Base-by-base conservation (phyloP, 2,888 invertebrate genomes). In the Philereme transversata region DNA sequence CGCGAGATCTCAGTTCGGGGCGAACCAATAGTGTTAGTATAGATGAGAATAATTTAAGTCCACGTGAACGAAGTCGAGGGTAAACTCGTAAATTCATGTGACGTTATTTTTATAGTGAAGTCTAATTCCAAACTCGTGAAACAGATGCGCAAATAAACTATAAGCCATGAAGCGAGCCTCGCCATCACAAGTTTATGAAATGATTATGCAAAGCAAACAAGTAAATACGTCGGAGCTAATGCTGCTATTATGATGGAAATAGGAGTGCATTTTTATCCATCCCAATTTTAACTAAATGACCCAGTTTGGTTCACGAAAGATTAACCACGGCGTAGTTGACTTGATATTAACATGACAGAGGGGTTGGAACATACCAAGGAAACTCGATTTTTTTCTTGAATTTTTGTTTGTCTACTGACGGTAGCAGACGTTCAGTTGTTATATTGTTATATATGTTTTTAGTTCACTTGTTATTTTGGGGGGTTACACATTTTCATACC, bases 251-350 rank as follows among this genome's bases (percentile, higher is more conserved):
- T 86, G 63, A 87, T 87, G 85, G 70, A 81, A 88, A 87, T 85
- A 75, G 51, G 76, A 83, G 75, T 90, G 88, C 87, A 90, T 84
- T 87, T 86, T 78, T 82, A 85, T 82, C 78, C 76, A 80, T 85
- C 77, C 79, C 83, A 84, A 86, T 90, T 87, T 88, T 86, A 82
- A 75, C 77, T 78, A 84, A 87, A 85, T 86, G 87, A 84, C 84
- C 81, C 84, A 76, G 73, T 77, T 67, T 70, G 73, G 75, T 87
- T 89, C 84, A 88, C 89, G 90, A 84, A 77, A 90, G 87, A 92
- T 92, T 92, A 90, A 86, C 90, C 90, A 81, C 86, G 70, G 74
- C 72, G 70, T 68, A 35, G 58, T 51, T 62, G 34, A 74, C 79
- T 71, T 57, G 11, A 73, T 78, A 88, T 87, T 87, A 82, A 70